Evolutionary conservation across 1,140 invertebrate species (phyloP).

Genomic region (Druon quercuslanigerum): DNA sequence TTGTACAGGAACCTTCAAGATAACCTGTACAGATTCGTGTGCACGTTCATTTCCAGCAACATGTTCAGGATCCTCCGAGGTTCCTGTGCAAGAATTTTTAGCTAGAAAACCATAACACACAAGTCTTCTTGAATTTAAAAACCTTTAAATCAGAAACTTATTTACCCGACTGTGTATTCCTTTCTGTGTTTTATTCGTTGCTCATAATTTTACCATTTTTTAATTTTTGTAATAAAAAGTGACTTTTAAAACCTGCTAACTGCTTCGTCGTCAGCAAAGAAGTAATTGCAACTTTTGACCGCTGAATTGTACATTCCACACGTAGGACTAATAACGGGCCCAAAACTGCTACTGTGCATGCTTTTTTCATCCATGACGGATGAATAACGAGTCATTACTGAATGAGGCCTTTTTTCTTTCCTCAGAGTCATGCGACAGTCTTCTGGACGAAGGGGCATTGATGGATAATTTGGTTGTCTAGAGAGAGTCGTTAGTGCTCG

Average conservation of each 20-base stretch:
- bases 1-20: too few relatives aligned
- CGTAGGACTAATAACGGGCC: slow-evolving; percentile 66
- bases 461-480: slow-evolving; percentile 71
- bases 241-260: slow-evolving; percentile 70
- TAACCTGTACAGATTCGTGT: too few relatives aligned
- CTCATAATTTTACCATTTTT: too few relatives aligned
- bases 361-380: slow-evolving; percentile 65
- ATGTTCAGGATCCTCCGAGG: too few relatives aligned
- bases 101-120: too few relatives aligned
- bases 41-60: too few relatives aligned
- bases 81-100: too few relatives aligned
- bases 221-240: too few relatives aligned
- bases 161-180: too few relatives aligned
- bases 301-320: slow-evolving; percentile 70
- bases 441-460: slow-evolving; percentile 70
- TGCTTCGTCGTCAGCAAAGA: slow-evolving; percentile 71
- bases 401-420: slow-evolving; percentile 61
- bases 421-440: slow-evolving; percentile 69
- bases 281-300: slow-evolving; percentile 68
- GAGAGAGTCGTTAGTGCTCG: slow-evolving; percentile 70
- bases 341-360: slow-evolving; percentile 53
- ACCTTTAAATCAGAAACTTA: too few relatives aligned
- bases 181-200: too few relatives aligned
- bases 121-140: too few relatives aligned
- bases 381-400: slow-evolving; percentile 58